Conservation (phyloP, 2,797 vertebrate genomes). For the Cynopterus sphinx region DNA sequence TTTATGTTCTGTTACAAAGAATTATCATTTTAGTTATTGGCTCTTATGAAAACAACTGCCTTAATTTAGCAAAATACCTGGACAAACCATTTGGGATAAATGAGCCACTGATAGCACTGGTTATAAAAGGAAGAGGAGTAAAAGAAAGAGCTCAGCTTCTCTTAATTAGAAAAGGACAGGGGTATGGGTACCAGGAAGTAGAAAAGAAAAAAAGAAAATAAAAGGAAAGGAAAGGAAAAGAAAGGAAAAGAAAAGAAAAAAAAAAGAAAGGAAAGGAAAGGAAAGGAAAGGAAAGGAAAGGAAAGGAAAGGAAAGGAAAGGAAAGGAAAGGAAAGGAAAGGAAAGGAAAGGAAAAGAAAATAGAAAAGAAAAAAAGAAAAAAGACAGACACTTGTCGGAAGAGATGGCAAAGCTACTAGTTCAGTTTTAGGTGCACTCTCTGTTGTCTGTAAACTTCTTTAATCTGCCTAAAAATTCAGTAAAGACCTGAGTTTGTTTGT, state of each 20-base stretch:
- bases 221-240: too few species aligned
- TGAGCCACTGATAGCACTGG: not conserved
- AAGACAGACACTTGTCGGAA: not conserved
- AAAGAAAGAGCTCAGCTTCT: not conserved
- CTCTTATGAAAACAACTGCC: not conserved
- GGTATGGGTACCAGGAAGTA: not conserved
- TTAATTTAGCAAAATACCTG: slow-evolving; percentile 39
- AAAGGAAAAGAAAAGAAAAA: too few species aligned
- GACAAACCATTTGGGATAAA: not conserved
- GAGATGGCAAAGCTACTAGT: not conserved
- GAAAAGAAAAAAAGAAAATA: not conserved
- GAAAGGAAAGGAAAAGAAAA: too few species aligned
- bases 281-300: too few species aligned
- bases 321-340: too few species aligned
- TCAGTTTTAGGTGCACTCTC: not conserved
- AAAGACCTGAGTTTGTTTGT: not conserved
- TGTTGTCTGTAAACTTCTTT: not conserved
- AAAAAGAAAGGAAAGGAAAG: too few species aligned
- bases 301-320: too few species aligned
- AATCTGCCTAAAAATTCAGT: not conserved
- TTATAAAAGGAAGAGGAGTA: not conserved
- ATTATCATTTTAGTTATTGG: not conserved
- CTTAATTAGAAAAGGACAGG: not conserved
- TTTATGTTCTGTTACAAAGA: slow-evolving; percentile 8
- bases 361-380: not conserved